A percentile compares a stretch with the other conserved stretches of the same genome.
Evolutionary conservation across 1,140 invertebrate species (phyloP).

Genomic region (Bemisia tabaci): DNA sequence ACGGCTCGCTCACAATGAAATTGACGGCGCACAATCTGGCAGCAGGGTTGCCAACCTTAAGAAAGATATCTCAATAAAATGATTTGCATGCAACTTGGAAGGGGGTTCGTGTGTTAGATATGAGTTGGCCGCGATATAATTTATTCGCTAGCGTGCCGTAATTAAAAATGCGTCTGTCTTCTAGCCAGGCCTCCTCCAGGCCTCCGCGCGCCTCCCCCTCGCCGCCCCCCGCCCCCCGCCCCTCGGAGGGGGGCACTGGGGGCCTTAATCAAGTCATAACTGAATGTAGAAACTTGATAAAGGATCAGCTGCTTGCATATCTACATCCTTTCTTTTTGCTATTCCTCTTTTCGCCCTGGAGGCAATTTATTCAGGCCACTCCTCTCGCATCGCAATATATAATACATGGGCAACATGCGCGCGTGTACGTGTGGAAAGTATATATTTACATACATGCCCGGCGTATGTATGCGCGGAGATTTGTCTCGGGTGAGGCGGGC

Average conservation of each 20-base stretch:
- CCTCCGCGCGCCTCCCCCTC: background rate
- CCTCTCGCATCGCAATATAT: background rate
- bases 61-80: background rate
- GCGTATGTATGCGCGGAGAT: background rate
- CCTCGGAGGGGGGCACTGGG: background rate
- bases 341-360: background rate
- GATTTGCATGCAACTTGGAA: background rate
- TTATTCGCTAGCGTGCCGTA: background rate
- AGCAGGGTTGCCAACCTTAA: background rate
- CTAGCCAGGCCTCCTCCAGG: background rate
- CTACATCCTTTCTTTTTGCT: background rate
- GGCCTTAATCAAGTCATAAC: background rate
- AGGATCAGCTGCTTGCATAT: background rate
- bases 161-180: background rate
- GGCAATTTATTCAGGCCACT: background rate
- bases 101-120: background rate
- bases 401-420: background rate
- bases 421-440: background rate
- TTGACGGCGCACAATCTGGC: too few species aligned
- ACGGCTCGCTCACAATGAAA: too few species aligned
- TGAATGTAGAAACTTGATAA: background rate
- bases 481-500: background rate
- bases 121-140: background rate
- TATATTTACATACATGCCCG: background rate
- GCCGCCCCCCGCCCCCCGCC: too few species aligned